phyloP scores from a whole-genome alignment of 2,797 vertebrate genomes.

The Bovichtus diacanthus region DNA sequence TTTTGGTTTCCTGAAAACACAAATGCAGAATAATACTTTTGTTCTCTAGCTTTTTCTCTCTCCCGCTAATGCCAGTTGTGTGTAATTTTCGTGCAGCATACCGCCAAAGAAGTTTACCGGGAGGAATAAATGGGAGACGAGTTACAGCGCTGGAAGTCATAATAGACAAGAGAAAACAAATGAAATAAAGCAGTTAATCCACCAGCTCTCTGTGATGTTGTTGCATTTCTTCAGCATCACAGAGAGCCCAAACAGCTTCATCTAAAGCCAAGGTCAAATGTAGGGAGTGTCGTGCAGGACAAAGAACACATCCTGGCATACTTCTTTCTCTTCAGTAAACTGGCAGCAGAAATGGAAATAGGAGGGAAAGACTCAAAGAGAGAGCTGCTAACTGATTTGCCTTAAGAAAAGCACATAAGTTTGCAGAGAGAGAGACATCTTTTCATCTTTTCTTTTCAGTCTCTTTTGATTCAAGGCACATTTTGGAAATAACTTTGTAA shows the following conservation, averaged over 20 bases:
- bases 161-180: constrained; percentile 3
- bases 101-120: background rate
- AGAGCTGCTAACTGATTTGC: constrained; percentile 15
- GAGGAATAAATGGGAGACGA: background rate
- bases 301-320: constrained; percentile 65
- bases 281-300: constrained; percentile 47
- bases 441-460: too few relatives aligned
- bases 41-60: background rate
- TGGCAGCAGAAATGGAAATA: constrained; percentile 61
- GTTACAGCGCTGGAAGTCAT: background rate
- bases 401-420: constrained; percentile 17
- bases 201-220: constrained; percentile 14
- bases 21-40: background rate
- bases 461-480: background rate
- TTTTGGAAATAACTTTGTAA: background rate
- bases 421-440: background rate
- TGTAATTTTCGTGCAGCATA: background rate
- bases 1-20: background rate
- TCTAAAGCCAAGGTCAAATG: constrained; percentile 62
- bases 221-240: constrained; percentile 37
- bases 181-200: background rate
- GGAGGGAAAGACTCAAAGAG: constrained; percentile 1
- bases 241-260: constrained; percentile 20
- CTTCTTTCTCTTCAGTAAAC: constrained; percentile 36
- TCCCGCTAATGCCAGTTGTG: background rate